Evolutionary conservation across 2,113 vertebrate genomes (phyloP), one percentile per base, ranked within the genome.

Genomic region (Manacus vitellinus): DNA sequence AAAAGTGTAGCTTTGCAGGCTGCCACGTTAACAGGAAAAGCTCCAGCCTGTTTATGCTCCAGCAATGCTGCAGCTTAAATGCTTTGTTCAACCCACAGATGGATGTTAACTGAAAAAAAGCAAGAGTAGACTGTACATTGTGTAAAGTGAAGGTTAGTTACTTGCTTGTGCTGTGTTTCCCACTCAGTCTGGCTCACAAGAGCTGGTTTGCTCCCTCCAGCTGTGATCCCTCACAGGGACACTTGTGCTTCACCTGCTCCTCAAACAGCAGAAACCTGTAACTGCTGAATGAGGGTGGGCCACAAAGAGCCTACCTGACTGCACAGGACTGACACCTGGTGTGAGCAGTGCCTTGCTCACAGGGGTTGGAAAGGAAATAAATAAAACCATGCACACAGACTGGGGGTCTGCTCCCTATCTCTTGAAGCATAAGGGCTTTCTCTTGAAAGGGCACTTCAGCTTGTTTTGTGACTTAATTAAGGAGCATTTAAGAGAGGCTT

Each of bases 341-440:
- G 22, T 5, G n/a, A 51, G 39, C 18, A 41, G 46, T 11, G 33
- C 52, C 7, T 24, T 20, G 35, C 35, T 70, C 16, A 6, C 33
- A 8, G 2, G 0, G 0, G 3, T 52, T 25, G n/a, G 43, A 65
- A 80, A 46, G 78, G 6, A 46, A 61, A 44, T 11, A 8, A 35
- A 16, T 30, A 25, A 86, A 86, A 41, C 16, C 13, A 49, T 0
- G 0, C 59, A 33, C 8, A 6, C 5, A 35, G 16, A 47, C 2
- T 17, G 41, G 33, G 52, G 14, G 21, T 41, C 30, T 14, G 22
- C 22, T 72, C 80, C 41, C 16, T 6, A 8, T n/a, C 28, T 71
- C 75, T 51, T 54, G 31, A 67, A 66, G 66, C 28, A 8, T 5
- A 35, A 44, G 31, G 54, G 24, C 59, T 73, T 94, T 31, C 52